Conservation (phyloP, 2,113 vertebrate species). For the Ctenomys sociabilis region DNA sequence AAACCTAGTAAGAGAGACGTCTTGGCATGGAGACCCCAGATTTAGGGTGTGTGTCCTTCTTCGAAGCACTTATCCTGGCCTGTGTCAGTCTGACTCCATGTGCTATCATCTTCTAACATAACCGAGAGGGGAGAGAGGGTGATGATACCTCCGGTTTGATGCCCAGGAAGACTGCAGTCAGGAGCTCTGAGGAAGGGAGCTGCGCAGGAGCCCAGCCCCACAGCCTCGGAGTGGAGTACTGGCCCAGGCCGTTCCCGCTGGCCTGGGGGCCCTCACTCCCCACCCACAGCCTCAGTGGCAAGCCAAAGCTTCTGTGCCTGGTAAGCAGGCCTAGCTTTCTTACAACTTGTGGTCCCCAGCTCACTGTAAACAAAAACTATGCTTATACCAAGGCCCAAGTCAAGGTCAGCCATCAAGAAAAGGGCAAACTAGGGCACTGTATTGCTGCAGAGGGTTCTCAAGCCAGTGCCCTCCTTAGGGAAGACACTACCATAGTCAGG, state of each 20-base stretch:
- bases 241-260: background rate
- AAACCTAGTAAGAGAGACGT: background rate
- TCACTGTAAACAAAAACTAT: background rate
- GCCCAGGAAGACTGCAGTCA: background rate
- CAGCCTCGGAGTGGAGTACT: background rate
- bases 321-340: background rate
- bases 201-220: background rate
- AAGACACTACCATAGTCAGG: background rate
- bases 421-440: background rate
- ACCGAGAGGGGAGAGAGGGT: background rate
- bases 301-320: background rate
- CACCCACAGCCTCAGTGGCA: background rate
- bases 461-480: background rate
- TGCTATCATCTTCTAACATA: background rate
- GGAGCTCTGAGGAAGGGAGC: background rate
- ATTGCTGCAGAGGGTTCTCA: background rate
- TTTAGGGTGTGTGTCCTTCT: background rate
- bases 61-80: background rate
- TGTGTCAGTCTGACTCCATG: fast-evolving
- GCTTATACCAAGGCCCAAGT: background rate
- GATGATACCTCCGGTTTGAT: background rate
- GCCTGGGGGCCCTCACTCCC: background rate
- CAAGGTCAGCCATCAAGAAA: background rate
- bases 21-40: background rate
- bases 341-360: background rate